A percentile compares a stretch with the other conserved stretches of the same genome.
Conservation (phyloP, 1,140 invertebrate genomes). For the Ostrea denselamellosa region DNA sequence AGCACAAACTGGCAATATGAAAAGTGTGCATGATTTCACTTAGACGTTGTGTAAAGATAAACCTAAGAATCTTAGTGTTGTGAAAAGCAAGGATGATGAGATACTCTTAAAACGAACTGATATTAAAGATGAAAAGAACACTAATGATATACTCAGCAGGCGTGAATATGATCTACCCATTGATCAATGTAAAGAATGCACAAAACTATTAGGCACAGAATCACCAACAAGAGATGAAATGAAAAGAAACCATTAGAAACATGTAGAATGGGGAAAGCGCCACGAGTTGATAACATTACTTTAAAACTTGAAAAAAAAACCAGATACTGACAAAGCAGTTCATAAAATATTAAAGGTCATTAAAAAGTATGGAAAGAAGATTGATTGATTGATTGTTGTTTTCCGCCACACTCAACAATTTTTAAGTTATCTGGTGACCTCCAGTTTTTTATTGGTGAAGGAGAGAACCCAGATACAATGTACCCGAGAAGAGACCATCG, state of each 20-base stretch:
- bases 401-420: too few species aligned
- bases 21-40: background rate
- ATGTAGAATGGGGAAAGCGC: too few species aligned
- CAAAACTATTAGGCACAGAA: background rate
- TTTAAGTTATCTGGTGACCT: too few species aligned
- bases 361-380: too few species aligned
- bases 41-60: slow-evolving; percentile 42
- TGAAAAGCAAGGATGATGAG: too few species aligned
- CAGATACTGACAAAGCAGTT: background rate
- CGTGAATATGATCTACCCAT: background rate
- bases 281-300: background rate
- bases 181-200: background rate
- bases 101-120: too few species aligned
- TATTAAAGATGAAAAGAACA: background rate
- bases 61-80: background rate
- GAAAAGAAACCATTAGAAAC: background rate
- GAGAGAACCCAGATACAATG: too few species aligned
- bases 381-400: too few species aligned
- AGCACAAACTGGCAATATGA: too few species aligned
- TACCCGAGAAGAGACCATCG: too few species aligned
- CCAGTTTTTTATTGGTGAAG: too few species aligned
- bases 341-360: background rate
- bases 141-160: slow-evolving; percentile 33
- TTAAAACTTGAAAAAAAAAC: background rate
- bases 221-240: slow-evolving; percentile 4